Evolutionary conservation across 2,888 invertebrate species (phyloP), one percentile per base, ranked within the genome.

Genomic region (Lasioglossum zephyrum): DNA sequence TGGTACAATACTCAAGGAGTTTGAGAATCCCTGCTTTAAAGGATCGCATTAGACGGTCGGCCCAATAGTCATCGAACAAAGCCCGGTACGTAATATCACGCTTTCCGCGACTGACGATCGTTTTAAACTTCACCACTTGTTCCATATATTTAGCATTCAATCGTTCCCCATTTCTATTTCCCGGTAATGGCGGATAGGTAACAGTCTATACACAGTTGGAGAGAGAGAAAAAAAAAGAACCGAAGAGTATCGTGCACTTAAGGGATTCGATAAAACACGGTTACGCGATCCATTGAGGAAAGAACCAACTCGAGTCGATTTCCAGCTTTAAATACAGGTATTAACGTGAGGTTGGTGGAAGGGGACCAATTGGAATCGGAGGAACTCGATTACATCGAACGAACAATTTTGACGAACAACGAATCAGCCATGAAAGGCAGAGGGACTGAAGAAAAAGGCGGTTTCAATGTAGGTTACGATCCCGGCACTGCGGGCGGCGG

Each of bases 331-430:
- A 82, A 75, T 70, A 60, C 82, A 36, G 74, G 44, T 70, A 81
- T 82, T 41, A 73, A 41, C 57, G 22, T 5, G 57, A n/a, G 22
- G 9, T 9, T 36, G 66, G 8, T 22, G 69, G 26, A 5, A 6
- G 18, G 63, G 74, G 39, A 47, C 31, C 81, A 74, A 75, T 81
- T 60, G 39, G n/a, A 81, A 26, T n/a, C 53, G 44, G 74, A 74
- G 69, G 44, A 81, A 81, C 81, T 74, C 81, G 74, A 82, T 82
- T 81, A 82, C 82, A 49, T 72, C 36, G 57, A 18, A 60, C 74
- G 82, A 82, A 82, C 74, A 81, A 74, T 82, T 82, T 82, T 81
- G 73, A 81, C 69, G 81, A 74, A 81, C 81, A 81, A 81, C 69
- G 82, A 82, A 60, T 82, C 74, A 60, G 70, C 57, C 39, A 39